phyloP scores from a whole-genome alignment of 2,113 vertebrate genomes.

The Picathartes gymnocephalus region DNA sequence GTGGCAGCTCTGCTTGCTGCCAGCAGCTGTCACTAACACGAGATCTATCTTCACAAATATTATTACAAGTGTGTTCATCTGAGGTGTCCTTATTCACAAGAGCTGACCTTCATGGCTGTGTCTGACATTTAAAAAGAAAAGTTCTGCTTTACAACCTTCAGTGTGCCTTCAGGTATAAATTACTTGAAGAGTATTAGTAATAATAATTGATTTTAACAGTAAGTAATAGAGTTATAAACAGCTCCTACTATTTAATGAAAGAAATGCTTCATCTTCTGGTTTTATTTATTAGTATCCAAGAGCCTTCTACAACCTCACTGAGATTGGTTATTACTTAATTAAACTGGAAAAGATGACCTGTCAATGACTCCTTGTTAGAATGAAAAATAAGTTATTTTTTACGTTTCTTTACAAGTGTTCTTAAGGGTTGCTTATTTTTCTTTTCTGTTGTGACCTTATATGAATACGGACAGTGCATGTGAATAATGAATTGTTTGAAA shows the following conservation, averaged over 20 bases:
- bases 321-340: conserved; percentile 71
- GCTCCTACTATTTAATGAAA: conserved; percentile 70
- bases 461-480: neutral
- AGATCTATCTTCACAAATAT: conserved; percentile 64
- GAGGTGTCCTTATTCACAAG: conserved; percentile 48
- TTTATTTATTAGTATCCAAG: conserved; percentile 75
- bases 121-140: conserved; percentile 67
- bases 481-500: neutral
- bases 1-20: neutral
- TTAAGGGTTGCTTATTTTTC: neutral
- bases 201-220: conserved; percentile 77
- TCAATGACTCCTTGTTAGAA: conserved; percentile 57
- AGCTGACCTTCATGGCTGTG: conserved; percentile 47
- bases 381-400: conserved; percentile 18
- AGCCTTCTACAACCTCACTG: conserved; percentile 41
- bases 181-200: conserved; percentile 67
- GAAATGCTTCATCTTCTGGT: conserved; percentile 57
- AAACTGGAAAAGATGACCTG: conserved; percentile 68
- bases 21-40: conserved; percentile 40
- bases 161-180: conserved; percentile 67
- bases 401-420: conserved; percentile 27
- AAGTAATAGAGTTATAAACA: conserved; percentile 77
- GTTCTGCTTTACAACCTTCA: conserved; percentile 62
- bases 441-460: neutral
- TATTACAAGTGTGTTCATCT: conserved; percentile 53